A percentile compares a stretch with the other conserved stretches of the same genome.
Evolutionary conservation across 2,888 invertebrate species (phyloP).

Genomic region (Ectobius pallidus): DNA sequence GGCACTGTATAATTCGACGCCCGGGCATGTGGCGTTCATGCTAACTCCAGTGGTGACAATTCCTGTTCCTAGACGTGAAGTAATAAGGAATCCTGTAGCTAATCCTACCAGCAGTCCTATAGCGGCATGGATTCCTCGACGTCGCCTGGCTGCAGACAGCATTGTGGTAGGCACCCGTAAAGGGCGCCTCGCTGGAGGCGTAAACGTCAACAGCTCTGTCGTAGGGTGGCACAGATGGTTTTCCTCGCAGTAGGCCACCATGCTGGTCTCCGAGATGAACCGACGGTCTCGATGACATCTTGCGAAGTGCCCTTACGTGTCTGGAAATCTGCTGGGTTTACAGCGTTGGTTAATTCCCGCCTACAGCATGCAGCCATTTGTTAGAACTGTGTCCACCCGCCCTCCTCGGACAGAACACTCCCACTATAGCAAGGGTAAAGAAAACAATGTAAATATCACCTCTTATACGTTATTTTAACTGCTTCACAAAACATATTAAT

Average conservation of each 20-base stretch:
- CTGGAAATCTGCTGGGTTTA: background rate
- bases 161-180: background rate
- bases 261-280: background rate
- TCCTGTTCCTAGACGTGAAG: conserved; percentile 23
- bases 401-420: background rate
- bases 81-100: conserved; percentile 33
- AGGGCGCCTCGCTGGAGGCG: conserved; percentile 16
- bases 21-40: conserved; percentile 26
- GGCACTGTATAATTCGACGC: background rate
- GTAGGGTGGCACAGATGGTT: conserved; percentile 28
- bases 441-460: background rate
- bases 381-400: background rate
- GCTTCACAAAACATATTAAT: too few relatives aligned
- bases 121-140: conserved; percentile 32
- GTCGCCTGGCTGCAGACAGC: conserved; percentile 27
- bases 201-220: conserved; percentile 35
- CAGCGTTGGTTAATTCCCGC: background rate
- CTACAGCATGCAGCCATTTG: conserved; percentile 3
- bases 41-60: background rate
- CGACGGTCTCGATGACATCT: conserved; percentile 15
- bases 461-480: too few relatives aligned
- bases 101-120: conserved; percentile 39
- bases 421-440: background rate
- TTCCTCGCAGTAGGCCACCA: conserved; percentile 32
- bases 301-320: background rate